Percentiles rank a stretch among this genome's conserved stretches.
phyloP scores from a whole-genome alignment of 2,888 invertebrate genomes.

The Bruchidius siliquastri region DNA sequence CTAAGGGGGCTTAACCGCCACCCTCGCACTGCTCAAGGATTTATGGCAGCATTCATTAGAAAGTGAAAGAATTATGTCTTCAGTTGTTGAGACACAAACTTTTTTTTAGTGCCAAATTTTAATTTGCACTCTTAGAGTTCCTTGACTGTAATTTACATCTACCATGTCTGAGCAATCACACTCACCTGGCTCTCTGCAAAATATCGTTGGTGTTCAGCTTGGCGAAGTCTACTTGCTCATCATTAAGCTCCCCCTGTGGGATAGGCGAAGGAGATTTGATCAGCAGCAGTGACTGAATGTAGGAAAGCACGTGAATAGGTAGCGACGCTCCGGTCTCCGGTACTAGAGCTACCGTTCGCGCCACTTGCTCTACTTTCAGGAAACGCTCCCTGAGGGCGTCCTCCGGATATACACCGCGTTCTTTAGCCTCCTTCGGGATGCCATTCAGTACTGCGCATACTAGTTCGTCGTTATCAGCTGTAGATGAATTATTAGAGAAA shows the following conservation, averaged over 20 bases:
- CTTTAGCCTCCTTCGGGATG: constrained; percentile 71
- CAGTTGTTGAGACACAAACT: no score
- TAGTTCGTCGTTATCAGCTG: constrained; percentile 71
- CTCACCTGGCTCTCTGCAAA: constrained; percentile 80
- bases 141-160: no score
- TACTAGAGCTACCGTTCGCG: constrained; percentile 78
- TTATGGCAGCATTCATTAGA: no score
- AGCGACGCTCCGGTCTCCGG: constrained; percentile 85
- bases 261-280: constrained; percentile 65
- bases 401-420: constrained; percentile 84
- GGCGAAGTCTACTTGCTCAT: constrained; percentile 67
- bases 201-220: constrained; percentile 82
- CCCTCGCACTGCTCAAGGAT: no score
- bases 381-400: constrained; percentile 81
- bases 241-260: constrained; percentile 67
- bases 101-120: no score
- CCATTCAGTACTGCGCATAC: constrained; percentile 72
- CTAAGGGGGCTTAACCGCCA: no score
- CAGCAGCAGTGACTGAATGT: constrained; percentile 81
- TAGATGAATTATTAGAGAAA: constrained; percentile 7
- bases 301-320: constrained; percentile 79
- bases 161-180: background rate
- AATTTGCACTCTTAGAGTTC: no score
- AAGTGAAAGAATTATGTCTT: no score
- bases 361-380: constrained; percentile 72